These are phyloP conservation scores for Dasysyrphus albostriatus DNA, from an alignment of 2,888 invertebrate genomes.

Conservation along the genomic window DNA sequence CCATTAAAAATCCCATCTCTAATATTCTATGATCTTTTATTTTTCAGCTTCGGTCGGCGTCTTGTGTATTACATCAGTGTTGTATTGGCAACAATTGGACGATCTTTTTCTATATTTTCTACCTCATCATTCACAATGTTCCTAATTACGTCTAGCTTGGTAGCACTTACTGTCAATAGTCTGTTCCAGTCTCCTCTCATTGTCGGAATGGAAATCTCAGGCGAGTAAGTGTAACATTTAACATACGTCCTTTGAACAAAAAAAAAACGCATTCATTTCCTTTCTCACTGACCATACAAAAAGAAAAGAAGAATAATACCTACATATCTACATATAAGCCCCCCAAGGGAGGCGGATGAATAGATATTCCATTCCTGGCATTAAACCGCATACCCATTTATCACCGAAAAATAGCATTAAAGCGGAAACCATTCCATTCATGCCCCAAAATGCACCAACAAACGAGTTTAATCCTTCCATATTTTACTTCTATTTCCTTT, in stretches of 20 bases:
- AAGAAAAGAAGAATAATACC: neutral
- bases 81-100: slow-evolving; percentile 83
- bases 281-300: slow-evolving; percentile 39
- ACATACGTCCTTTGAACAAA: neutral
- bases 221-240: slow-evolving; percentile 81
- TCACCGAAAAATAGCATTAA: slow-evolving; percentile 65
- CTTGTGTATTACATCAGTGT: slow-evolving; percentile 84
- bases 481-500: slow-evolving; percentile 57
- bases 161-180: slow-evolving; percentile 84
- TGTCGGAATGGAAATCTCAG: slow-evolving; percentile 85
- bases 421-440: slow-evolving; percentile 63
- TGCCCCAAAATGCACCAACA: slow-evolving; percentile 54
- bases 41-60: slow-evolving; percentile 84
- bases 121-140: slow-evolving; percentile 83
- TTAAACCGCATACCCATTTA: slow-evolving; percentile 55
- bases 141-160: slow-evolving; percentile 83
- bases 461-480: slow-evolving; percentile 66
- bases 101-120: slow-evolving; percentile 82
- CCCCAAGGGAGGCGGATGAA: slow-evolving; percentile 9
- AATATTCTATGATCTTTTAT: neutral
- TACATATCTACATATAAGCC: neutral
- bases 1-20: too few species aligned
- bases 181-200: slow-evolving; percentile 85
- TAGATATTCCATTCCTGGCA: slow-evolving; percentile 45
- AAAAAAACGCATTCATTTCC: slow-evolving; percentile 37